Conservation (phyloP, 1,140 invertebrate species). For the Dinoponera quadriceps region DNA sequence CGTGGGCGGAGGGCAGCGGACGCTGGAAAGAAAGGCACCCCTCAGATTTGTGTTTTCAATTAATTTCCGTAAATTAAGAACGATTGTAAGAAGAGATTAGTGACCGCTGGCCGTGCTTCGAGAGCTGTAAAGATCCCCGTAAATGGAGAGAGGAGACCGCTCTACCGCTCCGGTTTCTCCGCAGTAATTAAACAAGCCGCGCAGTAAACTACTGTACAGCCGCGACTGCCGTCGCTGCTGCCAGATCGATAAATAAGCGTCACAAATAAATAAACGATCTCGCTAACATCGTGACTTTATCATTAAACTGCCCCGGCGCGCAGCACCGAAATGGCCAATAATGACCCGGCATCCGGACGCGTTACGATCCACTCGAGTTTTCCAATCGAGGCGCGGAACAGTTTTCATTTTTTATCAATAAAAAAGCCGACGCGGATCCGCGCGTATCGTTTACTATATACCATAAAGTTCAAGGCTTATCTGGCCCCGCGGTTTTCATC, state of each 20-base stretch:
- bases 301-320: conserved; percentile 1
- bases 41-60: conserved; percentile 83
- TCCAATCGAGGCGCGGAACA: conserved; percentile 27
- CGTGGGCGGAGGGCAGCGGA: conserved; percentile 13
- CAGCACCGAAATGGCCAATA: conserved; percentile 14
- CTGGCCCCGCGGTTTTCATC: conserved; percentile 49
- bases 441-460: conserved; percentile 9
- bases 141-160: conserved; percentile 26
- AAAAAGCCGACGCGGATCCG: not conserved
- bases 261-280: conserved; percentile 25
- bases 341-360: conserved; percentile 2
- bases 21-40: conserved; percentile 75
- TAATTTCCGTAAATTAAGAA: conserved; percentile 83
- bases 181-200: conserved; percentile 42
- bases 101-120: conserved; percentile 74
- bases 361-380: conserved; percentile 31
- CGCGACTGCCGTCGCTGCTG: not conserved
- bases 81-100: conserved; percentile 75
- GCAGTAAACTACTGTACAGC: conserved; percentile 13
- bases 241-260: conserved; percentile 11
- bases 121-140: conserved; percentile 34
- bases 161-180: conserved; percentile 17
- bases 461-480: conserved; percentile 51
- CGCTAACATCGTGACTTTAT: not conserved
- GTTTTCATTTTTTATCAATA: conserved; percentile 40